A percentile compares a stretch with the other conserved stretches of the same genome.
Evolutionary conservation across 1,140 invertebrate species (phyloP).

Genomic region (Chionoecetes opilio): DNA sequence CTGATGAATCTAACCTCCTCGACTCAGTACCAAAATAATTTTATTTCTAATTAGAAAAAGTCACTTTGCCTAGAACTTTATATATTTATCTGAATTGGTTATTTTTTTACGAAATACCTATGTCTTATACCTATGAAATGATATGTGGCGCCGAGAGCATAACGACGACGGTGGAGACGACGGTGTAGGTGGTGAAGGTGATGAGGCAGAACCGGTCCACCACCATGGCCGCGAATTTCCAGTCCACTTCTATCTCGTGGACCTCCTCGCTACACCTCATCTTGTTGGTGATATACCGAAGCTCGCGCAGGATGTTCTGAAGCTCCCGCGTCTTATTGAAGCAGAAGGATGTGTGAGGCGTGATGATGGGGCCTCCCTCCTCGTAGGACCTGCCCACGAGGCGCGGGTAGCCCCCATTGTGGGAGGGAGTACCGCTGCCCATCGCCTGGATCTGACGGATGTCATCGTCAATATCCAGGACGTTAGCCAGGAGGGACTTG

Average conservation of each 20-base stretch:
- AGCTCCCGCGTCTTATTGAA: constrained; percentile 81
- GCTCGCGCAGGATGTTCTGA: constrained; percentile 83
- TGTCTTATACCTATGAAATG: constrained; percentile 84
- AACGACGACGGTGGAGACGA: constrained; percentile 97
- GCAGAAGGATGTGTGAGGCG: constrained; percentile 76
- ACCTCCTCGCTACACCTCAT: constrained; percentile 96
- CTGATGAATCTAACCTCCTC: constrained; percentile 45
- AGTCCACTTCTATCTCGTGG: constrained; percentile 96
- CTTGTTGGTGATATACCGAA: constrained; percentile 96
- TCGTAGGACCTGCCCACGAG: constrained; percentile 80
- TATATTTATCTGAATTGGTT: neutral
- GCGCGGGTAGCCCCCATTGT: constrained; percentile 79
- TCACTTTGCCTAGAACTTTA: neutral
- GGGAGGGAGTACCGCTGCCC: constrained; percentile 76
- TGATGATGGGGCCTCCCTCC: constrained; percentile 72
- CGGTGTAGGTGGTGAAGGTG: constrained; percentile 97
- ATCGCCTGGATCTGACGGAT: constrained; percentile 84
- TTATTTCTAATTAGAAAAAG: constrained; percentile 62
- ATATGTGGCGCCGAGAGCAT: constrained; percentile 97
- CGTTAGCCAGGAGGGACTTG: constrained; percentile 95
- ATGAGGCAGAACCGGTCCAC: constrained; percentile 99
- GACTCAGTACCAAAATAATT: constrained; percentile 58
- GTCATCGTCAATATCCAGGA: constrained; percentile 96
- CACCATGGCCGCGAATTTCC: constrained; percentile 99
- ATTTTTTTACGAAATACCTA: neutral